Conservation (phyloP, 1,140 invertebrate genomes). For the Aricia agestis region DNA sequence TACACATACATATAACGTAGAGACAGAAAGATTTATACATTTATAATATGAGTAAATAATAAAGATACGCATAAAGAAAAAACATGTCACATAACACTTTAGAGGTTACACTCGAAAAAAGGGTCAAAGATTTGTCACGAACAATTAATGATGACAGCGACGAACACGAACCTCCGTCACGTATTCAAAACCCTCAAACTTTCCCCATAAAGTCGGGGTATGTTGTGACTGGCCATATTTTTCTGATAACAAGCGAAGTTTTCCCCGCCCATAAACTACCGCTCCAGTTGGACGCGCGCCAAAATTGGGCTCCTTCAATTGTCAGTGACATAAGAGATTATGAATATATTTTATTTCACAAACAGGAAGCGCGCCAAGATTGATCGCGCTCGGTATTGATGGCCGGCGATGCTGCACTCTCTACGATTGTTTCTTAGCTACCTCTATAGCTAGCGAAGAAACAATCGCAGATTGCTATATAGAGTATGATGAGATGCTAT, state of each 20-base stretch:
- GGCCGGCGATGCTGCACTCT: not conserved
- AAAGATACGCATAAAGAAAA: not conserved
- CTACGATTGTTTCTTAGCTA: not conserved
- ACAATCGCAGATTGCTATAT: no score
- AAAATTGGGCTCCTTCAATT: conserved; percentile 24
- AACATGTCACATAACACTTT: no score
- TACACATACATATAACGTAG: no score
- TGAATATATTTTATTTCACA: not conserved
- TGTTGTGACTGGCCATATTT: conserved; percentile 53
- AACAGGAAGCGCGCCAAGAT: not conserved
- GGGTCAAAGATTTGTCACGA: not conserved
- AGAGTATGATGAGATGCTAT: no score
- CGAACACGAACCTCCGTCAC: conserved; percentile 33
- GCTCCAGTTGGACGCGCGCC: conserved; percentile 35
- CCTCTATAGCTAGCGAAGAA: no score
- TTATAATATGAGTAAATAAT: not conserved
- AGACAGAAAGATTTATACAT: not conserved
- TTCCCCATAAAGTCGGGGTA: conserved; percentile 49
- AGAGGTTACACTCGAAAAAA: not conserved
- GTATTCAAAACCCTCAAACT: conserved; percentile 37
- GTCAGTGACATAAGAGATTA: conserved; percentile 6
- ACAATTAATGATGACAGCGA: not conserved
- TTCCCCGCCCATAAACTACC: conserved; percentile 35
- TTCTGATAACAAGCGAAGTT: conserved; percentile 62
- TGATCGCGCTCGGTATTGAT: not conserved